These are phyloP conservation scores for Lysandra bellargus DNA, from an alignment of 2,888 invertebrate species.

Conservation along the genomic window DNA sequence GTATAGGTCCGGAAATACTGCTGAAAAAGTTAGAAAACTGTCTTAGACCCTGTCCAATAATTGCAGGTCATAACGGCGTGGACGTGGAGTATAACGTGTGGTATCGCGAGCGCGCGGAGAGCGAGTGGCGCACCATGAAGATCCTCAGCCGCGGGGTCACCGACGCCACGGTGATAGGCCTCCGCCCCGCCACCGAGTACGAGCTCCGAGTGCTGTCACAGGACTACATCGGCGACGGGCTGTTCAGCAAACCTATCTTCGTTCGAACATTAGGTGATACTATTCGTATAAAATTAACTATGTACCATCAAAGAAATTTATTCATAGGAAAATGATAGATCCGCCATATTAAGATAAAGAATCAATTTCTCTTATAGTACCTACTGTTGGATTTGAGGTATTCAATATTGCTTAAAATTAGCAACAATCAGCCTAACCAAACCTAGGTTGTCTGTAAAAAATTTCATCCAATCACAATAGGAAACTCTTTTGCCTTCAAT, in stretches of 20 bases:
- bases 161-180: slow-evolving; percentile 88
- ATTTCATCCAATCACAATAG: background rate
- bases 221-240: slow-evolving; percentile 91
- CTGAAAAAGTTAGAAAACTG: background rate
- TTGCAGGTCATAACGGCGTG: slow-evolving; percentile 85
- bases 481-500: background rate
- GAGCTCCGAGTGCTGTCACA: slow-evolving; percentile 95
- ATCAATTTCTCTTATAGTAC: too few relatives aligned
- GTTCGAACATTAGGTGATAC: slow-evolving; percentile 83
- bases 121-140: slow-evolving; percentile 91
- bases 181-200: slow-evolving; percentile 89
- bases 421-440: background rate
- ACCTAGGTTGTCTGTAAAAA: background rate
- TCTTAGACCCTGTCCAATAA: background rate
- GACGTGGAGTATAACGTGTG: slow-evolving; percentile 92
- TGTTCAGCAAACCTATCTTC: slow-evolving; percentile 91
- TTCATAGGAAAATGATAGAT: too few relatives aligned
- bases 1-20: too few relatives aligned
- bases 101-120: slow-evolving; percentile 87
- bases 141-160: slow-evolving; percentile 86
- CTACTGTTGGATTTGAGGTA: too few relatives aligned
- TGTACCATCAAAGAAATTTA: background rate
- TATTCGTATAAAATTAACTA: background rate
- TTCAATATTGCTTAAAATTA: too few relatives aligned
- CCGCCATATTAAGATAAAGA: too few relatives aligned